A percentile compares a stretch with the other conserved stretches of the same genome.
These are phyloP conservation scores for Xyrauchen texanus DNA, from an alignment of 2,113 vertebrate species.

Conservation along the genomic window DNA sequence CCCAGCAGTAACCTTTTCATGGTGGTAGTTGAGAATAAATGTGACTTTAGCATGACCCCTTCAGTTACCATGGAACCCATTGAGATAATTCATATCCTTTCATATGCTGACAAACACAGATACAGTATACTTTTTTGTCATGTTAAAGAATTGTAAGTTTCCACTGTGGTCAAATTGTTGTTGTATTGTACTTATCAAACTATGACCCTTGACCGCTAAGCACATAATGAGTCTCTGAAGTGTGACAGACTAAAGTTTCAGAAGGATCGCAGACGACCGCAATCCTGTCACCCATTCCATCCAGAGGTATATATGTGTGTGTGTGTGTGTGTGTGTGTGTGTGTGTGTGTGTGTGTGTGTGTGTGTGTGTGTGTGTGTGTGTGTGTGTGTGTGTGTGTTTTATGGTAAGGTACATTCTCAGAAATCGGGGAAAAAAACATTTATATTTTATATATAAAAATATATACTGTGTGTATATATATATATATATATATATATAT, in stretches of 20 bases:
- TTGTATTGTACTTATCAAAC: too few species aligned
- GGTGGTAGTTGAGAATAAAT: slow-evolving; percentile 97
- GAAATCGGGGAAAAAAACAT: too few species aligned
- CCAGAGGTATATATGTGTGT: slow-evolving; percentile 80
- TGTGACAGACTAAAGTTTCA: slow-evolving; percentile 95
- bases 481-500: too few species aligned
- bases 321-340: not conserved
- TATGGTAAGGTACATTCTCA: not conserved
- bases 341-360: slow-evolving; percentile 10
- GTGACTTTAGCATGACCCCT: slow-evolving; percentile 84
- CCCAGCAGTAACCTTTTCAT: slow-evolving; percentile 99
- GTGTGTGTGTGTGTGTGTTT: not conserved
- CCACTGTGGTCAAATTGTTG: too few species aligned
- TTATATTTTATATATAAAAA: too few species aligned
- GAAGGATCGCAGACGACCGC: slow-evolving; percentile 95
- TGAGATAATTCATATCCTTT: slow-evolving; percentile 99
- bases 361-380: not conserved
- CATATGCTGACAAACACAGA: not conserved
- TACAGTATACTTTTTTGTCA: too few species aligned
- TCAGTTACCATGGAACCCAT: slow-evolving; percentile 95
- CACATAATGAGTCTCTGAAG: slow-evolving; percentile 98
- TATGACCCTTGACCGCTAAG: slow-evolving; percentile 82
- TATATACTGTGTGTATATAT: too few species aligned
- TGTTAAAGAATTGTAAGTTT: too few species aligned
- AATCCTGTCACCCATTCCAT: slow-evolving; percentile 96